A percentile compares a stretch with the other conserved stretches of the same genome.
These are phyloP conservation scores for Drosophila vallismaia DNA, from an alignment of 2,888 invertebrate genomes.

Conservation along the genomic window DNA sequence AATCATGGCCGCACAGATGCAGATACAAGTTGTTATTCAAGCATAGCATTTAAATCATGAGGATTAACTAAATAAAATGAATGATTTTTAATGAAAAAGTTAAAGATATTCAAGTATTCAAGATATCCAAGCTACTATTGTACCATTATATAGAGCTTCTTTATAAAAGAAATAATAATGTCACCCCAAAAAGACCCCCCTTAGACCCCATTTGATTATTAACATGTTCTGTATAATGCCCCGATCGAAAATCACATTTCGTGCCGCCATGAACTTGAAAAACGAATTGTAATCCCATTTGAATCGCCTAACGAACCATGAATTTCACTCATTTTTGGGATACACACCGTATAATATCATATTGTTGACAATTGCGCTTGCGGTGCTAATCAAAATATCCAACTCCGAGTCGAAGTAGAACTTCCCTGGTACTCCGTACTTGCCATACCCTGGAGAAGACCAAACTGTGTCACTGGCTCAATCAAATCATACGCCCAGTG, in stretches of 20 bases:
- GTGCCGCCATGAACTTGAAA: slow-evolving; percentile 22
- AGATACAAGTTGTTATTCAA: slow-evolving; percentile 23
- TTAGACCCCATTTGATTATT: not conserved
- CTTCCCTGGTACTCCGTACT: slow-evolving; percentile 1
- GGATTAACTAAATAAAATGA: not conserved
- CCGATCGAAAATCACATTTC: not conserved
- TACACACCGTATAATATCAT: slow-evolving; percentile 55
- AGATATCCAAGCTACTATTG: too few relatives aligned
- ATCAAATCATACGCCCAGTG: slow-evolving; percentile 82
- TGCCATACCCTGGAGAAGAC: slow-evolving; percentile 1
- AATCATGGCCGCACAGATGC: slow-evolving; percentile 29
- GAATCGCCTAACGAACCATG: slow-evolving; percentile 73
- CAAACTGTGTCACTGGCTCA: slow-evolving; percentile 78
- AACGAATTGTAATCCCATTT: slow-evolving; percentile 66
- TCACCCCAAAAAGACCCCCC: not conserved
- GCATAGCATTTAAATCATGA: not conserved
- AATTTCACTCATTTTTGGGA: slow-evolving; percentile 13
- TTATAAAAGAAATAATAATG: too few relatives aligned
- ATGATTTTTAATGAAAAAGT: not conserved
- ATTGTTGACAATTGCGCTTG: slow-evolving; percentile 61
- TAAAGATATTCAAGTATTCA: too few relatives aligned
- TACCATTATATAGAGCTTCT: too few relatives aligned
- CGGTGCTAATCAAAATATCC: slow-evolving; percentile 76
- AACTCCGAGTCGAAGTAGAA: slow-evolving; percentile 44
- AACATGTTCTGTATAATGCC: slow-evolving; percentile 1